phyloP scores from a whole-genome alignment of 2,797 vertebrate species.

The Mormyrus hasselquistii region DNA sequence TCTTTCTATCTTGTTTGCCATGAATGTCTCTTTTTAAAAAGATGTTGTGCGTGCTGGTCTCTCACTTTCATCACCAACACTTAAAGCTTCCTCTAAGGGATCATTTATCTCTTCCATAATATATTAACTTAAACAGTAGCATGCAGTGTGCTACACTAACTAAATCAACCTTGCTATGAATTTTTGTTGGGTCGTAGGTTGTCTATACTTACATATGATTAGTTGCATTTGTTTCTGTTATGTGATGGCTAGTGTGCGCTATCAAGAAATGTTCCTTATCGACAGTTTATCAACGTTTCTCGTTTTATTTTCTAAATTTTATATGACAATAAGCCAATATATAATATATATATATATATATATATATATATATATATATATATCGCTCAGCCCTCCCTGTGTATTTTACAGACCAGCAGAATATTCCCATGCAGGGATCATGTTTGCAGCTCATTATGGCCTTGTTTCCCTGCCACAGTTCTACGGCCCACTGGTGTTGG shows the following conservation, averaged over 20 bases:
- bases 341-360: no score
- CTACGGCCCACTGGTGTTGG: no score
- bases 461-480: background rate
- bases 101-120: background rate
- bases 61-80: background rate
- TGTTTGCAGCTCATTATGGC: background rate
- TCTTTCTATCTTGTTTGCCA: background rate
- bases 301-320: background rate
- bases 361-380: background rate
- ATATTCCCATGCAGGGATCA: background rate
- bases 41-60: background rate
- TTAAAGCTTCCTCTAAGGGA: background rate
- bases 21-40: background rate
- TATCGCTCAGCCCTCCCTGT: background rate
- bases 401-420: background rate
- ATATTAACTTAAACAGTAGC: background rate
- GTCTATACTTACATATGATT: no score
- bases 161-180: background rate
- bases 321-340: background rate
- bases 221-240: no score
- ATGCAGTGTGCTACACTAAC: background rate
- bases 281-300: background rate
- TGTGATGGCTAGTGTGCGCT: no score
- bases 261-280: background rate
- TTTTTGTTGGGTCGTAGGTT: background rate